A percentile compares a stretch with the other conserved stretches of the same genome.
phyloP scores from a whole-genome alignment of 1,140 invertebrate species.

The Drosophila pseudoananassae region DNA sequence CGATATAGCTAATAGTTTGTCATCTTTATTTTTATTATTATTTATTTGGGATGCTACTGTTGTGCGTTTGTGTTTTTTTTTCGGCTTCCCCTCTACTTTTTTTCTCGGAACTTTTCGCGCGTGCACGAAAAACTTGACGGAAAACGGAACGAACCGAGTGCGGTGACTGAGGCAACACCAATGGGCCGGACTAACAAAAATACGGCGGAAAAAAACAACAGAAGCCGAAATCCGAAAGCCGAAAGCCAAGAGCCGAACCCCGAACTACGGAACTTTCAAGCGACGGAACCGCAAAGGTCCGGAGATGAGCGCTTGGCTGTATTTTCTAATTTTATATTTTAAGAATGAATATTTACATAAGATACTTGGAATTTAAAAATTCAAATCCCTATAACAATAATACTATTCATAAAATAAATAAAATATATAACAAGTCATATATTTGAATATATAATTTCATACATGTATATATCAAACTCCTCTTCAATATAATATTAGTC shows the following conservation, averaged over 20 bases:
- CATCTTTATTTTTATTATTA: constrained; percentile 24
- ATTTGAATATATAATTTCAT: too few relatives aligned
- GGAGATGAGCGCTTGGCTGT: constrained; percentile 3
- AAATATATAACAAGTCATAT: too few relatives aligned
- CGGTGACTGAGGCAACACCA: constrained; percentile 57
- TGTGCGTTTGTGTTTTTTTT: constrained; percentile 1
- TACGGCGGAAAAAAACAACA: constrained; percentile 21
- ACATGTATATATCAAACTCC: too few relatives aligned
- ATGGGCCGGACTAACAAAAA: constrained; percentile 47
- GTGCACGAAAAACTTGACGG: constrained; percentile 23
- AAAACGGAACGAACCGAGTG: constrained; percentile 49
- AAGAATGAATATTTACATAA: too few relatives aligned
- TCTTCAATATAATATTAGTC: too few relatives aligned
- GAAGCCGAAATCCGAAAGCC: constrained; percentile 21
- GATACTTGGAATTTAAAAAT: too few relatives aligned
- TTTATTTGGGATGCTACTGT: constrained; percentile 11
- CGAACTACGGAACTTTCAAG: constrained; percentile 16
- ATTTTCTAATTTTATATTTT: neutral
- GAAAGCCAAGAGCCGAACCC: constrained; percentile 14
- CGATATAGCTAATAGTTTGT: constrained; percentile 27
- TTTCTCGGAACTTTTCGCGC: constrained; percentile 38
- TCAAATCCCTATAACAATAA: too few relatives aligned
- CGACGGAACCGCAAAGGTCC: constrained; percentile 1
- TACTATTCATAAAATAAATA: too few relatives aligned
- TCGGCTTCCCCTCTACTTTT: neutral